A percentile compares a stretch with the other conserved stretches of the same genome.
Evolutionary conservation across 2,113 vertebrate genomes (phyloP).

Genomic region (Romanogobio albipinnatus): DNA sequence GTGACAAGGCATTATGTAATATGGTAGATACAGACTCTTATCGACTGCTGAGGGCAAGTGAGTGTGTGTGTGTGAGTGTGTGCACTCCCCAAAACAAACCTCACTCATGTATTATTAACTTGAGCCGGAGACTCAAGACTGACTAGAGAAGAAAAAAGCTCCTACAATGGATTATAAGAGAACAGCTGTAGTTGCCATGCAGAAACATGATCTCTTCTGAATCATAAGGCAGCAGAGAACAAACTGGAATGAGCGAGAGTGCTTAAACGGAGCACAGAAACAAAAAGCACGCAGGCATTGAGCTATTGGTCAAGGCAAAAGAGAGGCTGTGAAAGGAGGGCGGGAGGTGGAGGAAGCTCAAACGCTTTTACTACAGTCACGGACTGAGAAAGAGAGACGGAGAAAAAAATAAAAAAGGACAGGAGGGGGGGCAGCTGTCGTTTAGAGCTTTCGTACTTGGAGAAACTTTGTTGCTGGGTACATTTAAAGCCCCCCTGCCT

Average conservation of each 20-base stretch:
- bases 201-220: slow-evolving; percentile 10
- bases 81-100: slow-evolving; percentile 40
- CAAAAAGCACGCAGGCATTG: background rate
- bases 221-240: background rate
- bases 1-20: slow-evolving; percentile 19
- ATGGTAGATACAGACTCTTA: slow-evolving; percentile 52
- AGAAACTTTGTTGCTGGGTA: slow-evolving; percentile 64
- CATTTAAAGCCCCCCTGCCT: slow-evolving; percentile 60
- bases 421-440: slow-evolving; percentile 58
- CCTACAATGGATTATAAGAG: background rate
- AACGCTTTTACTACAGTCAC: slow-evolving; percentile 66
- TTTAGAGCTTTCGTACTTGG: slow-evolving; percentile 54
- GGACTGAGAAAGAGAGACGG: slow-evolving; percentile 47
- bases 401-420: slow-evolving; percentile 51
- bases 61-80: slow-evolving; percentile 40
- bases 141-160: slow-evolving; percentile 1
- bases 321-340: slow-evolving; percentile 42
- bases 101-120: slow-evolving; percentile 74
- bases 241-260: background rate
- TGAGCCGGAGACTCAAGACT: slow-evolving; percentile 55
- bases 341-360: slow-evolving; percentile 54
- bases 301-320: slow-evolving; percentile 29
- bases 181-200: background rate
- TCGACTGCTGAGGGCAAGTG: slow-evolving; percentile 9
- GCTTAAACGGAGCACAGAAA: background rate